Percentiles rank a stretch among this genome's conserved stretches.
phyloP scores from a whole-genome alignment of 1,140 invertebrate genomes.

The Drosophila littoralis region DNA sequence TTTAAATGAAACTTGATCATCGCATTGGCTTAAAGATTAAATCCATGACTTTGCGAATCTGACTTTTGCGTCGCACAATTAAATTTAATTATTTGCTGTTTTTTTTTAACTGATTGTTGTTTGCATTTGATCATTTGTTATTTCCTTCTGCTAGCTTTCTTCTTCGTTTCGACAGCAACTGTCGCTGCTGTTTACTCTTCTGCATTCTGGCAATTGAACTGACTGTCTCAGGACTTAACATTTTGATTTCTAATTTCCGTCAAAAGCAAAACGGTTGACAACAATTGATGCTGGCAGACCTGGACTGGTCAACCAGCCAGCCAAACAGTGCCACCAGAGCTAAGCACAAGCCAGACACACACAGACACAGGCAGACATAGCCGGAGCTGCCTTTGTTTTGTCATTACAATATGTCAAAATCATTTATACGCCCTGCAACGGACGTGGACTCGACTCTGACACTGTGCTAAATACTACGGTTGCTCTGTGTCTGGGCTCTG shows the following conservation, averaged over 20 bases:
- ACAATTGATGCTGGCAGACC: constrained; percentile 47
- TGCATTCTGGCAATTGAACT: constrained; percentile 25
- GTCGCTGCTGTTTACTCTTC: background rate
- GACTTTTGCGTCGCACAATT: too few relatives aligned
- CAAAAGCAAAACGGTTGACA: constrained; percentile 35
- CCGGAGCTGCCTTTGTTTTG: constrained; percentile 48
- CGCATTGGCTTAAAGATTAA: too few relatives aligned
- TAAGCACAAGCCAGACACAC: constrained; percentile 9
- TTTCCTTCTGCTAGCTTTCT: background rate
- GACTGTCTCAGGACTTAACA: constrained; percentile 32
- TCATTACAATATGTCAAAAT: constrained; percentile 64
- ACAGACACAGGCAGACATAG: constrained; percentile 7
- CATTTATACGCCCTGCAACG: constrained; percentile 44
- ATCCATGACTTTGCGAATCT: too few relatives aligned
- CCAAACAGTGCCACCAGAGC: constrained; percentile 8
- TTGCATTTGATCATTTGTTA: background rate
- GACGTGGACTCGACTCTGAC: background rate
- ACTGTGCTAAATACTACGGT: constrained; percentile 7
- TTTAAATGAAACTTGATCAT: too few relatives aligned
- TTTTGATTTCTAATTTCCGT: constrained; percentile 63
- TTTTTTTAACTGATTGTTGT: background rate
- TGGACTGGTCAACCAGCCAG: constrained; percentile 28
- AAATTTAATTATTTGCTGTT: background rate
- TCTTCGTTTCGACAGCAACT: background rate
- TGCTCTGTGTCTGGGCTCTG: constrained; percentile 15